Evolutionary conservation across 2,797 vertebrate genomes (phyloP).

Genomic region (Chelon labrosus): DNA sequence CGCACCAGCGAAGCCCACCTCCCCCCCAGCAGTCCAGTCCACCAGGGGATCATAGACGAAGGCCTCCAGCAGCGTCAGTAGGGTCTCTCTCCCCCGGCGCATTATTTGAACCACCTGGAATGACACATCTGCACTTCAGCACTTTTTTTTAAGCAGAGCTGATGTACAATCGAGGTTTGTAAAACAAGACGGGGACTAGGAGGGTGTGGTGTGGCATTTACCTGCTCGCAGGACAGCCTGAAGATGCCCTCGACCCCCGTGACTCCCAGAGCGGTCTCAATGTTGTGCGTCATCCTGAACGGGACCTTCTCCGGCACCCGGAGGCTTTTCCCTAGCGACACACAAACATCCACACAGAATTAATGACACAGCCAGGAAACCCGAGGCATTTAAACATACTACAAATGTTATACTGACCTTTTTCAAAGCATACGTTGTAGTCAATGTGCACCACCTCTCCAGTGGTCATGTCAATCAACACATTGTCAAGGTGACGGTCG

Average conservation of each 20-base stretch:
- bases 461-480: slow-evolving; percentile 99
- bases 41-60: slow-evolving; percentile 99
- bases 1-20: slow-evolving; percentile 97
- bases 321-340: slow-evolving; percentile 93
- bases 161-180: no score
- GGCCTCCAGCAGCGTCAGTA: slow-evolving; percentile 95
- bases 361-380: neutral
- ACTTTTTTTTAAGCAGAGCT: neutral
- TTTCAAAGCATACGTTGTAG: slow-evolving; percentile 99
- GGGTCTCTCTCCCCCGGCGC: slow-evolving; percentile 95
- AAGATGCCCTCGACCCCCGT: slow-evolving; percentile 98
- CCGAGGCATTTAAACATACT: no score
- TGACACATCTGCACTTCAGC: slow-evolving; percentile 6
- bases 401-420: slow-evolving; percentile 83
- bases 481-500: slow-evolving; percentile 98
- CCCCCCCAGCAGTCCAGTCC: slow-evolving; percentile 98
- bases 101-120: slow-evolving; percentile 96
- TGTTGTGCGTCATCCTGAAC: slow-evolving; percentile 99
- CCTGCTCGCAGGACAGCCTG: slow-evolving; percentile 98
- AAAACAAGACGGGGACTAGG: neutral
- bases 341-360: neutral
- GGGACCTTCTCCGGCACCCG: slow-evolving; percentile 99
- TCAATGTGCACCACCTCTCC: slow-evolving; percentile 99
- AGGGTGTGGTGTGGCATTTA: slow-evolving; percentile 47
- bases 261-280: slow-evolving; percentile 95